A percentile compares a stretch with the other conserved stretches of the same genome.
These are phyloP conservation scores for Corvus hawaiiensis DNA, from an alignment of 2,113 vertebrate genomes.

Conservation along the genomic window DNA sequence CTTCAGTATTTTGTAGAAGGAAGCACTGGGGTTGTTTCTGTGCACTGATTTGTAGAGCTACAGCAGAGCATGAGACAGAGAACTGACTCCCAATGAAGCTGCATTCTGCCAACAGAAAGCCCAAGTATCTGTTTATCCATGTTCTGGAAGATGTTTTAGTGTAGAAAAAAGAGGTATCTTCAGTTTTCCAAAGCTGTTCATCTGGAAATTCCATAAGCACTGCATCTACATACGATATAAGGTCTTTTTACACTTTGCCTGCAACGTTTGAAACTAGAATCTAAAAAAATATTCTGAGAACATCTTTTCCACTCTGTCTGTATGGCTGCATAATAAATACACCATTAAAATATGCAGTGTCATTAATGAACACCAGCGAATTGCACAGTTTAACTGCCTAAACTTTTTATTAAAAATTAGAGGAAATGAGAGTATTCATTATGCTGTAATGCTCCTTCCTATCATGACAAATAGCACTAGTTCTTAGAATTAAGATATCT, in stretches of 20 bases:
- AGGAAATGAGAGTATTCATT: constrained; percentile 60
- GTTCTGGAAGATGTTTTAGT: not conserved
- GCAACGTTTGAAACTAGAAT: not conserved
- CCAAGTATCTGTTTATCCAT: not conserved
- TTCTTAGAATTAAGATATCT: constrained; percentile 33
- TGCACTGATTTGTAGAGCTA: not conserved
- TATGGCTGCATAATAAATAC: constrained; percentile 51
- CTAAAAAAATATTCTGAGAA: not conserved
- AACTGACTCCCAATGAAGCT: not conserved
- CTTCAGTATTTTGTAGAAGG: not conserved
- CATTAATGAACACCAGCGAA: constrained; percentile 48
- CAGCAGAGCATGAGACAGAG: not conserved
- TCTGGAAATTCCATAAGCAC: not conserved
- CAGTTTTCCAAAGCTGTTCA: not conserved
- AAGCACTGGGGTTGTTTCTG: not conserved
- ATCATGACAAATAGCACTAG: constrained; percentile 33
- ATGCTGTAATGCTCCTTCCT: constrained; percentile 28
- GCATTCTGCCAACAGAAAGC: not conserved
- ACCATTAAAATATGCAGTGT: constrained; percentile 23
- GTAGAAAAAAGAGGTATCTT: not conserved
- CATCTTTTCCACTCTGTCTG: not conserved
- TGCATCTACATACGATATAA: not conserved
- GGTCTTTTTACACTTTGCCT: not conserved
- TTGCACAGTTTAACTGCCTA: constrained; percentile 57
- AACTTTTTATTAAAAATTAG: constrained; percentile 61